phyloP scores from a whole-genome alignment of 2,888 invertebrate species.

The Drosophila hamatofila region DNA sequence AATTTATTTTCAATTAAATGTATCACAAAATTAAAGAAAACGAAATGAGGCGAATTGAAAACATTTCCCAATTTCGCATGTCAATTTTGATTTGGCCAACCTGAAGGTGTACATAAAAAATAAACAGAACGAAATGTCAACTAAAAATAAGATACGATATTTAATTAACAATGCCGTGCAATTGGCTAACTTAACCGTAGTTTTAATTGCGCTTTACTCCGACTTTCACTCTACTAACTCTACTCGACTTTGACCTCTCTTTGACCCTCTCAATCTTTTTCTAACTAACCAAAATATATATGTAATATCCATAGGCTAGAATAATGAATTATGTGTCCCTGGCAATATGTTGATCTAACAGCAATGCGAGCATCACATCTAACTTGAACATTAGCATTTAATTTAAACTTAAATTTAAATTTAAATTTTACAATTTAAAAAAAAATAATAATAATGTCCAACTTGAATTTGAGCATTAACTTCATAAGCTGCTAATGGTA shows the following conservation, averaged over 20 bases:
- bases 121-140: conserved; percentile 40
- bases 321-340: conserved; percentile 73
- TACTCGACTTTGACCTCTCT: conserved; percentile 32
- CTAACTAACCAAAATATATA: conserved; percentile 36
- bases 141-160: conserved; percentile 27
- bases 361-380: conserved; percentile 36
- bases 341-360: conserved; percentile 36
- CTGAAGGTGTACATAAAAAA: conserved; percentile 44
- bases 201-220: conserved; percentile 15
- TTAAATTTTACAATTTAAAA: conserved; percentile 31
- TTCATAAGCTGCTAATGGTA: conserved; percentile 64
- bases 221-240: conserved; percentile 29
- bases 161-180: conserved; percentile 11
- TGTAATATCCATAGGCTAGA: conserved; percentile 72
- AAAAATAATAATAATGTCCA: conserved; percentile 34
- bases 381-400: conserved; percentile 36
- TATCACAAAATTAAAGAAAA: neutral
- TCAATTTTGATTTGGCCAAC: conserved; percentile 65
- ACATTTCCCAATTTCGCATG: conserved; percentile 40
- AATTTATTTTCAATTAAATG: conserved; percentile 72
- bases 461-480: conserved; percentile 38
- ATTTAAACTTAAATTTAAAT: conserved; percentile 35
- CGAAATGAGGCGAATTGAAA: neutral
- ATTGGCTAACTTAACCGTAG: conserved; percentile 5
- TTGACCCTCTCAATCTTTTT: conserved; percentile 36